A percentile compares a stretch with the other conserved stretches of the same genome.
phyloP scores from a whole-genome alignment of 2,797 vertebrate genomes.

The Nasua narica region DNA sequence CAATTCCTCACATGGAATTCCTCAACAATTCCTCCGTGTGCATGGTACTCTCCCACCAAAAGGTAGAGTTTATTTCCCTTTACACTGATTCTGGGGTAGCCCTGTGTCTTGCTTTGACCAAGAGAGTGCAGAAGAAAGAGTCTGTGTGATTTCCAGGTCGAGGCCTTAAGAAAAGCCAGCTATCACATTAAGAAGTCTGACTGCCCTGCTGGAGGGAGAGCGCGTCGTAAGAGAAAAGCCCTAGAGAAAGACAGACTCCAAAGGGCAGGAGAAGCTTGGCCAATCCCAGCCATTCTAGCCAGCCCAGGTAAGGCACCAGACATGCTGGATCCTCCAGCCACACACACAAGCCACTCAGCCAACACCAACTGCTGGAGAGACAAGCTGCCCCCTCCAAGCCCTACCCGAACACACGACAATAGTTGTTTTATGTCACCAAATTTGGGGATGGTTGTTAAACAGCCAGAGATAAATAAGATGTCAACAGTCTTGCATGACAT shows the following conservation, averaged over 20 bases:
- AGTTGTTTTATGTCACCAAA: background rate
- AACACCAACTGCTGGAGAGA: background rate
- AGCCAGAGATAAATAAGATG: background rate
- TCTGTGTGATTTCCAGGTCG: background rate
- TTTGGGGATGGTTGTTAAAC: background rate
- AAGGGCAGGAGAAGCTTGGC: background rate
- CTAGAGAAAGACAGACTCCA: background rate
- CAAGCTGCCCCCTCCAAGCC: background rate
- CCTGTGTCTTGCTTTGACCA: background rate
- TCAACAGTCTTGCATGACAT: background rate
- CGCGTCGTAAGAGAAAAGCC: background rate
- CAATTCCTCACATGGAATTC: background rate
- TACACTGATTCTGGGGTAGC: background rate
- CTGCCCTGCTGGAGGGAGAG: background rate
- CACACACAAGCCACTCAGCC: background rate
- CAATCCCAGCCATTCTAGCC: background rate
- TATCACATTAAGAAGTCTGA: background rate
- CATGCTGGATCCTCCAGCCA: background rate
- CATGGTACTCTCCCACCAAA: background rate
- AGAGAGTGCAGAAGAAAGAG: background rate
- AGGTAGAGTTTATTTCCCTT: background rate
- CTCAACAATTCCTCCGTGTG: background rate
- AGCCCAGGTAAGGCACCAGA: background rate
- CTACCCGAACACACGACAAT: background rate
- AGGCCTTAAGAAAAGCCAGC: background rate